Evolutionary conservation across 2,888 invertebrate genomes (phyloP).

Genomic region (Drosophila parthenogenetica): DNA sequence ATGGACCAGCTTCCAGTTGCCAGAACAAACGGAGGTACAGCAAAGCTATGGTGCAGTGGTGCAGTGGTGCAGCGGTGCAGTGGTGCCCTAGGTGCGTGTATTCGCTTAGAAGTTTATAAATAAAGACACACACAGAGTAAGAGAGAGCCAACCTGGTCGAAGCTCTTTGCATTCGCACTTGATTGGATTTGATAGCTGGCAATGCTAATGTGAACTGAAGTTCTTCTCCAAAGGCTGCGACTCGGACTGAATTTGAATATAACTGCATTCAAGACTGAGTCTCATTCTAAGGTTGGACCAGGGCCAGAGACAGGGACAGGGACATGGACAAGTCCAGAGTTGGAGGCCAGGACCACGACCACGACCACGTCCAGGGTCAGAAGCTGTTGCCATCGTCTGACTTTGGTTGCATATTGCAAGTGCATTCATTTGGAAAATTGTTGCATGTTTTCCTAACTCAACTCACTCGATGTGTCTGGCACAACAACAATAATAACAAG

Average conservation of each 20-base stretch:
- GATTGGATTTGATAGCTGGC: slow-evolving; percentile 76
- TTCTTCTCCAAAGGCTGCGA: slow-evolving; percentile 17
- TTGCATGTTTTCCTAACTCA: slow-evolving; percentile 76
- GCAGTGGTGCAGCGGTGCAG: slow-evolving; percentile 3
- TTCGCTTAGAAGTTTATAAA: slow-evolving; percentile 80
- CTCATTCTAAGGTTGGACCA: slow-evolving; percentile 20
- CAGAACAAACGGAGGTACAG: slow-evolving; percentile 33
- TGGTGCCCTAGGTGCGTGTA: slow-evolving; percentile 72
- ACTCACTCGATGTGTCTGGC: slow-evolving; percentile 67
- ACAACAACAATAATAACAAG: slow-evolving; percentile 27
- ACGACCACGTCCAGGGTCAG: slow-evolving; percentile 28
- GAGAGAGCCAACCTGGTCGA: slow-evolving; percentile 39
- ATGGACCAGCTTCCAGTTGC: slow-evolving; percentile 56
- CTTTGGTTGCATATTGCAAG: slow-evolving; percentile 67
- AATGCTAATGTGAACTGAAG: slow-evolving; percentile 65
- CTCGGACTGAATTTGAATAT: slow-evolving; percentile 36
- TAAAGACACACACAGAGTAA: slow-evolving; percentile 51
- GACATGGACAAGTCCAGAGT: no score
- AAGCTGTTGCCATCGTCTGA: slow-evolving; percentile 32
- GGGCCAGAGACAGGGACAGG: neutral
- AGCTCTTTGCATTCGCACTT: slow-evolving; percentile 69
- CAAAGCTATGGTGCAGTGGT: slow-evolving; percentile 2
- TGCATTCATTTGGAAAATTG: slow-evolving; percentile 83
- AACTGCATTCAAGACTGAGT: slow-evolving; percentile 18
- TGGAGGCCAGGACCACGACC: no score